Evolutionary conservation across 1,140 invertebrate genomes (phyloP), one percentile per base, ranked within the genome.

Genomic region (Drosophila nasuta): DNA sequence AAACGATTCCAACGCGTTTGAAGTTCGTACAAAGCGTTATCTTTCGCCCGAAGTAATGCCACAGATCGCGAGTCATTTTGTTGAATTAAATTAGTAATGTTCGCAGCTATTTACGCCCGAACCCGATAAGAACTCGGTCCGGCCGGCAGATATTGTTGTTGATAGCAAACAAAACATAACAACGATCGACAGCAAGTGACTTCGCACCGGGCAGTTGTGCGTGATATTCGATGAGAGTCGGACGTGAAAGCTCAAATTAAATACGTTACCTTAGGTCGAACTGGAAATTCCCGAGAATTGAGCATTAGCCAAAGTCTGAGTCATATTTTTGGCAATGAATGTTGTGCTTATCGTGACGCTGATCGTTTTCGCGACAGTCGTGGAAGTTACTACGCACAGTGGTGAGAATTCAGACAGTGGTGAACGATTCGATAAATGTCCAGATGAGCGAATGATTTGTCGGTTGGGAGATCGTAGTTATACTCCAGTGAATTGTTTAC

Each of bases 301-400:
- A 20, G 11, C 8, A 38, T 11, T 62, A 73, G 48, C 28, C 51
- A 17, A 0, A 1, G 33, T 25, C 38, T 86, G 83, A 87, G 62
- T 87, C 80, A 87, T 56, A 10, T 7, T 10, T 25, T 43, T 25
- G n/a, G 46, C 48, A 33, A 87, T 87, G 83, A 74, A 71, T 63
- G 54, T 65, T 6, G 0, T 58, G 5, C 49, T 68, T 13, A 33
- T 13, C 11, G 33, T 52, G 2, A 52, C 48, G 20, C 11, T 77
- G 11, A 41, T 75, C 38, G 54, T 58, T n/a, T 68, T 72, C 10
- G 6, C 46, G 17, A 5, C 48, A 28, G 17, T 66, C n/a, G 43
- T 43, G 33, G 35, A 45, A 1, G 33, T n/a, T 0, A 7, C 58
- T n/a, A 35, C 48, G 1, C 35, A 8, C 5, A 60, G 13, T 6